Base-by-base conservation (phyloP, 2,888 invertebrate genomes). In the Caenorhabditis drosophilae region DNA sequence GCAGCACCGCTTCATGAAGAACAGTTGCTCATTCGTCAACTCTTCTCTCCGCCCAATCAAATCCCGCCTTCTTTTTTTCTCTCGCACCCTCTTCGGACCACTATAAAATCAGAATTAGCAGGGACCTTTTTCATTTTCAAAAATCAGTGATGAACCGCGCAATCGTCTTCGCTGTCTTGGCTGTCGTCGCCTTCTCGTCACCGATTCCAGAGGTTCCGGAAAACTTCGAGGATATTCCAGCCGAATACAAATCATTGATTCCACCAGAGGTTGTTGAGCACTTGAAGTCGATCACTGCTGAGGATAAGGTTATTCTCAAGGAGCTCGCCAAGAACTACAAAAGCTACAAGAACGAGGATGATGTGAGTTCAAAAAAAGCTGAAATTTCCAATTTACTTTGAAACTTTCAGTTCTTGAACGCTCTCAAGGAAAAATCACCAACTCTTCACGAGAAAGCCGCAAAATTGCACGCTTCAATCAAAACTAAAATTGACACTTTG, bases 211-310 rank as follows among this genome's bases (percentile, higher is more conserved):
- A 73, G 46, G 54, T 57, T 6, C 66, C 66, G 22, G 56, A 57
- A 46, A 70, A 64, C 61, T 70, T 72, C 67, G 70, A 78, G 31
- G 75, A 77, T 40, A 72, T 81, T 53, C 81, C 81, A 42, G 75
- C 70, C 36, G 74, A 81, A 59, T 74, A 77, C 74, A 79, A 77
- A 63, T 57, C 69, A 4, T 55, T 81, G 49, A 75, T 81, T 59
- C 80, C 80, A 26, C 58, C 66, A n/a, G 81, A 81, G 50, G 81
- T 80, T 41, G 75, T 64, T 58, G 70, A 76, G 45, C 80, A 80
- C 67, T 75, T 81, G 63, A 74, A 75, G 66, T 51, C 56, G 9
- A 67, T 81, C 67, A 81, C 81, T 48, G 61, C 68, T 15, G 80
- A 79, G 23, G 80, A 80, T 61, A 81, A 78, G 67, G 57, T 50